A percentile compares a stretch with the other conserved stretches of the same genome.
phyloP scores from a whole-genome alignment of 2,888 invertebrate species.

The Lepidocyrtoides sp. region DNA sequence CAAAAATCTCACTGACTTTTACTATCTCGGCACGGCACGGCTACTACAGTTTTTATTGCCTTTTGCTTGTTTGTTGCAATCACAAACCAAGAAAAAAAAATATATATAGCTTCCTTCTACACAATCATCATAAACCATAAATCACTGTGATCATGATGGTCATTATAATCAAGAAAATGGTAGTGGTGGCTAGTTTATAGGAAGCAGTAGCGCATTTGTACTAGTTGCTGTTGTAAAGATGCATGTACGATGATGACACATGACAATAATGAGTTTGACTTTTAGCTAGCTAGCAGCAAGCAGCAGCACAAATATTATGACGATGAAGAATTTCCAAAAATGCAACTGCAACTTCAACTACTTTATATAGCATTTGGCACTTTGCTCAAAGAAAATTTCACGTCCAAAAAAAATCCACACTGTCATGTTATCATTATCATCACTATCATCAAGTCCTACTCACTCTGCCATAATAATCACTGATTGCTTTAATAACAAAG shows the following conservation, averaged over 20 bases:
- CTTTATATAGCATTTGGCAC: constrained; percentile 22
- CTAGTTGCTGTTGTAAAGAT: background rate
- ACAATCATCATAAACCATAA: background rate
- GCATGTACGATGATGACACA: background rate
- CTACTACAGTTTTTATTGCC: background rate
- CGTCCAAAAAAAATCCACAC: constrained; percentile 14
- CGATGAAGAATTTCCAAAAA: constrained; percentile 38
- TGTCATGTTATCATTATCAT: constrained; percentile 41
- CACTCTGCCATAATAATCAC: background rate
- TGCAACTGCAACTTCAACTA: background rate
- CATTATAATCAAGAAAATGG: background rate
- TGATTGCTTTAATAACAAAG: background rate
- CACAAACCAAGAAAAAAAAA: background rate
- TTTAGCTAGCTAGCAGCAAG: background rate
- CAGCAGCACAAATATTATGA: background rate
- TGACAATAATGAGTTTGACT: background rate
- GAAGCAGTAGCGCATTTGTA: background rate
- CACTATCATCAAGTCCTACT: background rate
- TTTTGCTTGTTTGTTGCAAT: background rate
- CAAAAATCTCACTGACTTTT: constrained; percentile 42
- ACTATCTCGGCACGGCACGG: background rate
- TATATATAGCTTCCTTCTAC: background rate
- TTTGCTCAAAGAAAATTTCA: constrained; percentile 36
- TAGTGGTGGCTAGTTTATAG: background rate
- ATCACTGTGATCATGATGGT: background rate